Conservation (phyloP, 2,113 vertebrate species). For the Nicator chloris region DNA sequence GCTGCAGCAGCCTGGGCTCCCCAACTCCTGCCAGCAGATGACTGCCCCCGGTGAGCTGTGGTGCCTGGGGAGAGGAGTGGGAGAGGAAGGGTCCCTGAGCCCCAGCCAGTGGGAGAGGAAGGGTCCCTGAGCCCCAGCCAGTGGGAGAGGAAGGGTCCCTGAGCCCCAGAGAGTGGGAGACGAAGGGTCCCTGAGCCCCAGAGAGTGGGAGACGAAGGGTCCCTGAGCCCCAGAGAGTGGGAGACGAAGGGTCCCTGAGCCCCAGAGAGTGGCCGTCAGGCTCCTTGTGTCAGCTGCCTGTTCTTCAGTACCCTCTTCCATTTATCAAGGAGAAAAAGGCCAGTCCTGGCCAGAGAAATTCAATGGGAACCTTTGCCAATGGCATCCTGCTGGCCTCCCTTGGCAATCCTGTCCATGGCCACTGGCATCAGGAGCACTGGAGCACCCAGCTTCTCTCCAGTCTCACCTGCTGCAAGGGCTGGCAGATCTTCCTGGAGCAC, state of each 20-base stretch:
- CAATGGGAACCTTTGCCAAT: background rate
- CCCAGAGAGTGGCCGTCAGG: background rate
- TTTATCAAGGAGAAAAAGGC: background rate
- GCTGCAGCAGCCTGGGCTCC: background rate
- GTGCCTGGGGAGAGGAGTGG: background rate
- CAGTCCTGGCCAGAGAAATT: background rate
- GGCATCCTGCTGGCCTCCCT: background rate
- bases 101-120: too few relatives aligned
- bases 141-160: too few relatives aligned
- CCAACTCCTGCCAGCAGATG: background rate
- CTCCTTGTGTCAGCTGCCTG: background rate
- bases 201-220: background rate
- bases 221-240: background rate
- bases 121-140: background rate
- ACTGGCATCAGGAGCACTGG: background rate
- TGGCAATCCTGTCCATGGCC: background rate
- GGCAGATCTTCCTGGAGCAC: background rate
- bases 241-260: background rate
- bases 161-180: background rate
- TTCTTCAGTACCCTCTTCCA: background rate
- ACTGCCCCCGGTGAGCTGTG: rapidly evolving
- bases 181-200: background rate
- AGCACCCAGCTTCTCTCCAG: background rate
- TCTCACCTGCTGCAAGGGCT: background rate
- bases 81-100: background rate